Conservation (phyloP, 2,888 invertebrate genomes). For the Dryomyza anilis region DNA sequence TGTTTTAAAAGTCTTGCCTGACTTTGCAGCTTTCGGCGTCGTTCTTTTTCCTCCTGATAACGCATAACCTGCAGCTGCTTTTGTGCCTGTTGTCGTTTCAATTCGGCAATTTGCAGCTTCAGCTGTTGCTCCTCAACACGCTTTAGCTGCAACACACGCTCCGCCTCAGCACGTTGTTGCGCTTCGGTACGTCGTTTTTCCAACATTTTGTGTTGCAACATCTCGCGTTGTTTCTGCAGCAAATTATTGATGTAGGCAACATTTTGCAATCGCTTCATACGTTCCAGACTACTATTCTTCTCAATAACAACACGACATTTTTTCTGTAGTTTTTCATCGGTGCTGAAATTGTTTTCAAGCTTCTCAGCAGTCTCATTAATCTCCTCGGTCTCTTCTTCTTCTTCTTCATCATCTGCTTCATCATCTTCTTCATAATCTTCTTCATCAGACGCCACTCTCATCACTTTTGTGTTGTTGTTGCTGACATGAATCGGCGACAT, state of each 20-base stretch:
- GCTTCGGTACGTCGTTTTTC: constrained; percentile 15
- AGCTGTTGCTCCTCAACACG: constrained; percentile 16
- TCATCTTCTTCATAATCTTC: too few species aligned
- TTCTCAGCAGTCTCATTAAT: not conserved
- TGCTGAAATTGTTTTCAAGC: too few species aligned
- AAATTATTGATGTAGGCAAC: constrained; percentile 22
- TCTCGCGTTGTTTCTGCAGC: constrained; percentile 27
- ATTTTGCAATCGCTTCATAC: not conserved
- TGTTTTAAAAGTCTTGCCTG: too few species aligned
- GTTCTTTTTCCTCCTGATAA: not conserved
- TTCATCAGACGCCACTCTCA: too few species aligned
- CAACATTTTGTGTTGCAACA: constrained; percentile 16
- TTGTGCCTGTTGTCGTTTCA: constrained; percentile 22
- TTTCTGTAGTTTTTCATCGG: constrained; percentile 23
- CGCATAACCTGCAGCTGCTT: not conserved
- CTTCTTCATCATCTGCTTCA: too few species aligned
- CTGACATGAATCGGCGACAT: too few species aligned
- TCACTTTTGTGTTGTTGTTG: too few species aligned
- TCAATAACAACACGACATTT: constrained; percentile 26
- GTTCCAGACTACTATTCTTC: constrained; percentile 13
- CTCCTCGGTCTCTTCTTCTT: too few species aligned
- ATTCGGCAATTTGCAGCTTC: constrained; percentile 21
- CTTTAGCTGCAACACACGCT: constrained; percentile 13
- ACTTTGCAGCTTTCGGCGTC: too few species aligned
- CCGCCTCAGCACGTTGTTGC: not conserved